Evolutionary conservation across 1,140 invertebrate species (phyloP), one percentile per base, ranked within the genome.

Genomic region (Gonatopus flavifemur): DNA sequence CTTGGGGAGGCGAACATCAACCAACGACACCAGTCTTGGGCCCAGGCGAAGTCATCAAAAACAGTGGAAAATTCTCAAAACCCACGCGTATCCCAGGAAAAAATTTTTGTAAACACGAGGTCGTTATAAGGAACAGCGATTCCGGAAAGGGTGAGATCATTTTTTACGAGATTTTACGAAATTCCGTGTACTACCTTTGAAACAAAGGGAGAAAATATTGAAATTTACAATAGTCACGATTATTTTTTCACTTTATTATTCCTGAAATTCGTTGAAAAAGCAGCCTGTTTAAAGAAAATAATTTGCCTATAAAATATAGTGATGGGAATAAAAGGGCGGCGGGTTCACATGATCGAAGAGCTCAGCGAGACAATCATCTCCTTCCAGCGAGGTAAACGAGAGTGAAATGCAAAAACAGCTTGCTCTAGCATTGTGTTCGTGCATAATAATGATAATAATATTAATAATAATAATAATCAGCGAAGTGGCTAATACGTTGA

Each of bases 291-390:
- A n/a, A n/a, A n/a, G n/a, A n/a, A 66, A 58, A 68, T 68, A 57
- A 72, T 77, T 74, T 78, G 62, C 66, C 71, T 57, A 57, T n/a
- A 70, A 69, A 67, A 72, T 68, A 78, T 85, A 95, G 93, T 97
- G 81, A 97, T 97, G 94, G 94, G 94, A 82, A 95, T 97, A 86
- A 96, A 95, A 82, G 94, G 94, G 73, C 85, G 93, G 70, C 84
- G 94, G 72, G 93, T 96, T 77, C 93, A 96, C 83, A 93, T 96
- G 88, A 96, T 97, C 77, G 94, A 97, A 84, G 93, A 96, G 82
- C 85, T 96, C 77, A 95, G 91, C 82, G 92, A 95, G 82, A 96
- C 93, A 67, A 93, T 96, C 80, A 96, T 97, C 83, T 96, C 93
- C 74, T 96, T 97, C 84, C 94, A 97, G 86, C 87, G 93, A 94